Percentiles rank a stretch among this genome's conserved stretches.
Evolutionary conservation across 2,797 vertebrate species (phyloP).

Genomic region (Enteromius anoplus): DNA sequence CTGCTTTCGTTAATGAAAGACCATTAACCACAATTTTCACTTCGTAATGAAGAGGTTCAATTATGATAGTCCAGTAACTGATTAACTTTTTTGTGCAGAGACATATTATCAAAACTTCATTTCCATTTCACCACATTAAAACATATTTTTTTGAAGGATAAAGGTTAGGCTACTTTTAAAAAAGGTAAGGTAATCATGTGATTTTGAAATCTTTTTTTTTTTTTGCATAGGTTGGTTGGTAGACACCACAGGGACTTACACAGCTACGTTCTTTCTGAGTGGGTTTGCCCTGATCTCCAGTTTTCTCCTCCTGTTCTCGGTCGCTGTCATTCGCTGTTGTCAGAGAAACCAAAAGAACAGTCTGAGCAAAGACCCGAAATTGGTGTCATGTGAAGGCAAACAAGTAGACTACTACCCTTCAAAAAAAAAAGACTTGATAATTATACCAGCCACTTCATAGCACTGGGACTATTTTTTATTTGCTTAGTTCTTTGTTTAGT

Average conservation of each 20-base stretch:
- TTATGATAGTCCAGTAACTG: background rate
- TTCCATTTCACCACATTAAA: background rate
- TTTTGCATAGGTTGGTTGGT: constrained; percentile 87
- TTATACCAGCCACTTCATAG: constrained; percentile 45
- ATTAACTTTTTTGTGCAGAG: background rate
- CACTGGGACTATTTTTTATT: background rate
- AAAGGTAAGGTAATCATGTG: background rate
- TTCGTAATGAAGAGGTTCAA: background rate
- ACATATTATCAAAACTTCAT: background rate
- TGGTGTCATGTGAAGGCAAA: constrained; percentile 46
- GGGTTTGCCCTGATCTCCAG: constrained; percentile 88
- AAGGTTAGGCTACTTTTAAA: background rate
- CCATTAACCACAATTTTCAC: background rate
- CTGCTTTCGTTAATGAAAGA: background rate
- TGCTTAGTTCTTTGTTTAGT: constrained; percentile 28
- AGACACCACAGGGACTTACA: constrained; percentile 89
- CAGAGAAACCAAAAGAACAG: constrained; percentile 63
- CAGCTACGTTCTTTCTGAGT: constrained; percentile 87
- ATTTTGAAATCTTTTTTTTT: background rate
- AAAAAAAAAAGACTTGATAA: constrained; percentile 47
- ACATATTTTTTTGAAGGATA: background rate
- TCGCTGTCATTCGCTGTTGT: constrained; percentile 75
- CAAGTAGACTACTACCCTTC: constrained; percentile 50
- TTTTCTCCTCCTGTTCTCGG: constrained; percentile 76
- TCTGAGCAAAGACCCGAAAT: constrained; percentile 20